Evolutionary conservation across 2,113 vertebrate species (phyloP), one percentile per base, ranked within the genome.

Genomic region (Dipodomys merriami): DNA sequence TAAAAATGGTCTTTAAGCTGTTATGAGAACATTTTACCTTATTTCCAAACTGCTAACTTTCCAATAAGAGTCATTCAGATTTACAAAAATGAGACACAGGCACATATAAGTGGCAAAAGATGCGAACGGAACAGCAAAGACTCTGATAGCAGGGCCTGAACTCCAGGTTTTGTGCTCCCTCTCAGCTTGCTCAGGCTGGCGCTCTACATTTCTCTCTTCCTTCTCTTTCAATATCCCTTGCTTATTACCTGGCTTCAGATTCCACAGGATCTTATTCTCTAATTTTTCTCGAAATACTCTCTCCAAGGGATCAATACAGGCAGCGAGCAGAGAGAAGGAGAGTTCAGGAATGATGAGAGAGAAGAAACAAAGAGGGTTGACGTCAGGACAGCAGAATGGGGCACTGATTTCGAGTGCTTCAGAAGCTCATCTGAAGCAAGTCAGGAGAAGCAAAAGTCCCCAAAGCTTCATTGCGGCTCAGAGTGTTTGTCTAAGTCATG

Each of bases 1-100:
- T 79, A 82, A 90, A 93, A 94, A 82, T 87, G 81, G 29, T 46
- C 95, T 96, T 94, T 83, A 94, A 89, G 60, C 35, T 94, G 77
- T 80, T 95, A 91, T 85, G 71, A 94, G 87, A 94, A 71, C 74
- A 94, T 91, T 96, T 89, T 92, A 71, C 81, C 73, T 86, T 93
- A 80, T 94, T 96, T 92, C 77, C 25, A 95, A 89, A 96, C 74
- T 10, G 27, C 35, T 95, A 96, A 93, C 79, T 6, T 68, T 95
- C 78, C 79, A 95, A 44, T 79, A 95, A 95, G 87, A 91, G 84
- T 91, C 90, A 91, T 83, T 96, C 60, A 91, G 35, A 83, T 92
- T 77, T 91, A 85, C 7, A 82, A 88, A 95, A 94, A 87, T 46
- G 39, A 93, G 35, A 46, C 7, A 67, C 91, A 93, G n/a, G 53